Base-by-base conservation (phyloP, 1,140 invertebrate species). In the Limonius californicus region DNA sequence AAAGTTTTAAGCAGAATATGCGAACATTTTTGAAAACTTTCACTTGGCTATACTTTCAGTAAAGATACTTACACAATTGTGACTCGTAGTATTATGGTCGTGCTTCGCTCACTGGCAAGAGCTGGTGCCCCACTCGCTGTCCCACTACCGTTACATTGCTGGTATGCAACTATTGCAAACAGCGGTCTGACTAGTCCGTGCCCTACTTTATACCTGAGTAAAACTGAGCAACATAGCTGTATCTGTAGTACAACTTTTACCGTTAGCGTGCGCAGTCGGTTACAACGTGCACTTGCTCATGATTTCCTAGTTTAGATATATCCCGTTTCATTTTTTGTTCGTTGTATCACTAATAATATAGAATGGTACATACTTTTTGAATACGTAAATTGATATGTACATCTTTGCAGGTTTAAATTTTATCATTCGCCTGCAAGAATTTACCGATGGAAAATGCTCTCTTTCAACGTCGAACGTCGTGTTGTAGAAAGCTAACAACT, bases 211-310 rank as follows among this genome's bases (percentile, higher is more conserved):
- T 68, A 75, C 74, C 72, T 74, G 72, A 70, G 62, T 65, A 66
- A 66, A 63, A 47, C 53, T 32, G 60, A 54, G 21, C 19, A 30
- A 54, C 54, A 60, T 71, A 74, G 70, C 73, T 72, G 72, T 71
- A 70, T 69, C 65, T 70, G 70, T 76, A 74, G 74, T 76, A 76
- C 74, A 69, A 73, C 73, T 70, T 69, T 67, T 76, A 74, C 74
- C 72, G 74, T 76, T 76, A 76, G 64, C 60, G 68, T 54, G 62
- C 58, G 62, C 66, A 66, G 67, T 69, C 61, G 62, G 55, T 65
- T 62, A 60, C 55, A 55, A 27, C 39, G 61, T 59, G 32, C 21
- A 59, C 62, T 67, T 15, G 32, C 59, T 63, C 61, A 63, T 58
- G 50, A 39, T 39, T 27, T 27, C 23, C 23, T 27, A 39, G 35